phyloP scores from a whole-genome alignment of 2,888 invertebrate species.

The Xestia rhomboidea region DNA sequence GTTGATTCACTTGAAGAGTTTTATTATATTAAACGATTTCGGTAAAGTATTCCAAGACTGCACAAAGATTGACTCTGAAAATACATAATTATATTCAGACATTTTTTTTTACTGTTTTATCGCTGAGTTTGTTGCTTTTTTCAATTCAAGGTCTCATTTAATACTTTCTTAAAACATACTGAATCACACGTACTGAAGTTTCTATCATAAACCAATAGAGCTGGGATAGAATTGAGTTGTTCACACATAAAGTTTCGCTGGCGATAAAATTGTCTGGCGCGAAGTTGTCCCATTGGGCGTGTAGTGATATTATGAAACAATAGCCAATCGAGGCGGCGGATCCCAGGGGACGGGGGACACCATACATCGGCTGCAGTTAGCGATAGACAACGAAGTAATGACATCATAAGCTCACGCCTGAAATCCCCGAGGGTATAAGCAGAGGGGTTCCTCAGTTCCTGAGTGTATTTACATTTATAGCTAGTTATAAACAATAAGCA shows the following conservation, averaged over 20 bases:
- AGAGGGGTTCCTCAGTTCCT: background rate
- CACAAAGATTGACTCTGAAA: background rate
- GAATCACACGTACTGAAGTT: background rate
- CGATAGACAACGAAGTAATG: background rate
- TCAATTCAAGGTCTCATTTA: background rate
- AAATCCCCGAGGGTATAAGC: background rate
- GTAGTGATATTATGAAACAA: slow-evolving; percentile 62
- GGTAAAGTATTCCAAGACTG: background rate
- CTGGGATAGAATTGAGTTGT: slow-evolving; percentile 40
- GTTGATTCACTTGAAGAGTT: background rate
- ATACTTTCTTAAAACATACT: background rate
- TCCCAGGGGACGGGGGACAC: slow-evolving; percentile 58
- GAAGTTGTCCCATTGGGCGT: slow-evolving; percentile 40
- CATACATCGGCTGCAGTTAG: slow-evolving; percentile 8
- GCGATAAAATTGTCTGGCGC: slow-evolving; percentile 52
- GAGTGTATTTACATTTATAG: background rate
- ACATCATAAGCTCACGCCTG: background rate
- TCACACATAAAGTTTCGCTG: slow-evolving; percentile 43
- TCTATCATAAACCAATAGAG: slow-evolving; percentile 17
- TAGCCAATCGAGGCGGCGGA: slow-evolving; percentile 53
- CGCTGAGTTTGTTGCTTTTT: background rate
- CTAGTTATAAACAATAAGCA: background rate
- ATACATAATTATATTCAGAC: background rate
- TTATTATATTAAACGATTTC: background rate
- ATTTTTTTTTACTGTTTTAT: background rate